Evolutionary conservation across 1,140 invertebrate species (phyloP).

Genomic region (Camponotus vicinus): DNA sequence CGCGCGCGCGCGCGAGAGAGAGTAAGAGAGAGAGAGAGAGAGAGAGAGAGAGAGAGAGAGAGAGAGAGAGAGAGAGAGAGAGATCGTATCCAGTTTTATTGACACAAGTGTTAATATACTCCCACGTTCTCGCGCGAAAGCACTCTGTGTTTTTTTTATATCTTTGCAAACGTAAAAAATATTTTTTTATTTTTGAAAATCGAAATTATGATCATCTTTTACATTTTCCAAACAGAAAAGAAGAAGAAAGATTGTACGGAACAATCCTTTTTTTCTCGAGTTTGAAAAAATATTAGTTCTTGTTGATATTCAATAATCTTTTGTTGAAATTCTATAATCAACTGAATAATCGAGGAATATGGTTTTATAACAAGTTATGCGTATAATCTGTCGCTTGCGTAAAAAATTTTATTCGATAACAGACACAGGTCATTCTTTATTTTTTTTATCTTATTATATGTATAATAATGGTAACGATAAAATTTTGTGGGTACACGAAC

Average conservation of each 20-base stretch:
- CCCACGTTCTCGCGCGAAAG: constrained; percentile 13
- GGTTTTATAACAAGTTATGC: background rate
- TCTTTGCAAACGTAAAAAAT: constrained; percentile 6
- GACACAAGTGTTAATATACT: constrained; percentile 24
- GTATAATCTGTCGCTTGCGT: background rate
- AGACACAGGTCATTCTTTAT: background rate
- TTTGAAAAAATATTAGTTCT: too few relatives aligned
- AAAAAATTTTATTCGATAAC: background rate
- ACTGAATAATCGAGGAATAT: too few relatives aligned
- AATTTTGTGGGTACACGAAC: background rate
- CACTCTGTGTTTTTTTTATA: background rate
- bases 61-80: too few relatives aligned
- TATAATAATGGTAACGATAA: background rate
- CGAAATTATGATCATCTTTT: background rate
- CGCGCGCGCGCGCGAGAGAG: too few relatives aligned
- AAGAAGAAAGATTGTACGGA: too few relatives aligned
- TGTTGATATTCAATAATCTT: too few relatives aligned
- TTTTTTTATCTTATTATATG: constrained; percentile 8
- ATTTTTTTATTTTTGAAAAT: background rate
- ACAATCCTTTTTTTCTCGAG: too few relatives aligned
- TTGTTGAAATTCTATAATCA: too few relatives aligned
- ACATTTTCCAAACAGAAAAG: too few relatives aligned
- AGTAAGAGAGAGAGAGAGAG: too few relatives aligned
- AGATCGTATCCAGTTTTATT: constrained; percentile 10
- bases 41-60: too few relatives aligned